Percentiles rank a stretch among this genome's conserved stretches.
Evolutionary conservation across 2,888 invertebrate species (phyloP).

Genomic region (Onthophagus sagittarius): DNA sequence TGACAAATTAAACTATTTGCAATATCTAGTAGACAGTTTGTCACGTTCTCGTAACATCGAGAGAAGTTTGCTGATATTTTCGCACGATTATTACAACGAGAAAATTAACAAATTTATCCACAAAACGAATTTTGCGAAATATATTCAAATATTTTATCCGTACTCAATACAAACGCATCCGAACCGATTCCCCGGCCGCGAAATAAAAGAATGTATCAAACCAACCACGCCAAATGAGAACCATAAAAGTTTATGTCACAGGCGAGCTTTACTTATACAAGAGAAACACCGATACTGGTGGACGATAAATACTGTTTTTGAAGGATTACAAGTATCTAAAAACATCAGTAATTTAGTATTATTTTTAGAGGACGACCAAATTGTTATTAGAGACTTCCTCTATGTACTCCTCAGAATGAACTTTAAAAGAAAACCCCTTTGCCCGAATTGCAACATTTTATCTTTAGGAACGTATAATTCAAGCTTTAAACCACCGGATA

Average conservation of each 20-base stretch:
- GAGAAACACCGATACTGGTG: background rate
- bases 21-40: background rate
- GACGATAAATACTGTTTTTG: background rate
- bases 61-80: background rate
- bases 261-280: background rate
- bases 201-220: background rate
- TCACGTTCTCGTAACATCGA: background rate
- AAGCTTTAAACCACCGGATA: background rate
- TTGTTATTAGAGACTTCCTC: background rate
- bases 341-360: background rate
- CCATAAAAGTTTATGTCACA: background rate
- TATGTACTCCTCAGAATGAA: background rate
- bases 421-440: background rate
- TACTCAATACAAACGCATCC: background rate
- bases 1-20: background rate
- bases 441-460: background rate
- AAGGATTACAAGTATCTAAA: background rate
- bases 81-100: conserved; percentile 1
- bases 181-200: background rate
- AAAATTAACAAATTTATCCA: background rate
- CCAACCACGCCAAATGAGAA: background rate
- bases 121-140: background rate
- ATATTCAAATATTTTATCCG: conserved; percentile 1
- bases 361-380: background rate
- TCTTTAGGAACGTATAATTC: background rate